These are phyloP conservation scores for Ispidina picta DNA, from an alignment of 2,797 vertebrate genomes.

Conservation along the genomic window DNA sequence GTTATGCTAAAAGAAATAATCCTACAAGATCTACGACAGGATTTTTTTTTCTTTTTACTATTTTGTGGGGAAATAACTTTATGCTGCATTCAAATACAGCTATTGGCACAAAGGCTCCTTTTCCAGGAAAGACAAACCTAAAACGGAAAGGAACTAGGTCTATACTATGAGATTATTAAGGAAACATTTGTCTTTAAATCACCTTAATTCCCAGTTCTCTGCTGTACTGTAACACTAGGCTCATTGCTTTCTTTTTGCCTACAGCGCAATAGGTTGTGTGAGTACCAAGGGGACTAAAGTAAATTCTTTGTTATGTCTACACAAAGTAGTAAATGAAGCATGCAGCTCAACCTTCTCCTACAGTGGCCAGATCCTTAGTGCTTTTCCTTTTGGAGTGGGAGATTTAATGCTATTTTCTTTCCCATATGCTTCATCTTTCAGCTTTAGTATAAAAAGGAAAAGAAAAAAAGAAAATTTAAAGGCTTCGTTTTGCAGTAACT, in stretches of 20 bases:
- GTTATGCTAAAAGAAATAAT: neutral
- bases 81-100: neutral
- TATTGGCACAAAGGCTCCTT: neutral
- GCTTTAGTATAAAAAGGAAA: neutral
- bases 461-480: neutral
- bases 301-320: slow-evolving; percentile 54
- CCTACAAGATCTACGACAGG: neutral
- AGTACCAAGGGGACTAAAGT: slow-evolving; percentile 9
- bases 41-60: too few relatives aligned
- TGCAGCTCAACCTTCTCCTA: slow-evolving; percentile 1
- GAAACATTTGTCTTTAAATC: slow-evolving; percentile 1
- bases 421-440: neutral
- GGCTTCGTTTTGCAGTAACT: neutral
- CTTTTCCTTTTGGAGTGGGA: neutral
- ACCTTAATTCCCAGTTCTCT: neutral
- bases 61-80: neutral
- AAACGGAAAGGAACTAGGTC: neutral
- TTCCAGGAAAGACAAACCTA: neutral
- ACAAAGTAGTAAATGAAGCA: slow-evolving; percentile 64
- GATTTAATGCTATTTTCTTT: slow-evolving; percentile 24
- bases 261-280: neutral
- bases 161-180: neutral
- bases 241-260: slow-evolving; percentile 9
- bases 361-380: neutral
- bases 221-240: neutral